Evolutionary conservation across 2,797 vertebrate species (phyloP), one percentile per base, ranked within the genome.

Genomic region (Acridotheres tristis): DNA sequence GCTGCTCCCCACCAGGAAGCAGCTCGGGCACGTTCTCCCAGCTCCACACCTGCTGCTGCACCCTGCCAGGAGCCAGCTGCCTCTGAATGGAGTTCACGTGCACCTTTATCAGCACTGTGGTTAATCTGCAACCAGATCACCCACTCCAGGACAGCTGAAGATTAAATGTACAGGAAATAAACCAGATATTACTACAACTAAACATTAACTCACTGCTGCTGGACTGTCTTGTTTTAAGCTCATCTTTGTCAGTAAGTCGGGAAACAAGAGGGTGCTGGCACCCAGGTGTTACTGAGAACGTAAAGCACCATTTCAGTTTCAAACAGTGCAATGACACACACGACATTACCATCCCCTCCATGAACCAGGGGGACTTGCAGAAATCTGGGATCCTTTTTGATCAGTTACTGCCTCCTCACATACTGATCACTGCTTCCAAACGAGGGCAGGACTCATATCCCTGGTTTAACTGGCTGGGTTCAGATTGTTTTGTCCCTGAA

Each of bases 1-100:
- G 29, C 55, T 77, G 22, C 16, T 74, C n/a, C 73, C 40, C 45
- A 29, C 5, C 18, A 1, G 1, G 26, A 18, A 77, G 54, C 83
- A 73, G 63, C 30, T 15, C 0, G 0, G 32, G 18, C 2, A 0
- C 3, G 0, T 42, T 47, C 27, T 36, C 21, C 65, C 81, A 72
- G 65, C 75, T 30, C 23, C 79, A 59, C 19, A 3, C 30, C 43
- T 14, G 45, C 62, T 66, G 68, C 72, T 30, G 38, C 0, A 2
- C 76, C 47, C 63, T 63, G 68, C 68, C 34, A n/a, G 73, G 36
- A 32, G 8, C 9, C 61, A 48, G 45, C 65, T 11, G 61, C 57
- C 81, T 26, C 55, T 79, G 59, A 72, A 55, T 2, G 55, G 42
- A 57, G 83, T 43, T 38, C 73, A 25, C 9, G 0, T 5, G n/a